phyloP scores from a whole-genome alignment of 2,113 vertebrate species.

The Petroica traversi region DNA sequence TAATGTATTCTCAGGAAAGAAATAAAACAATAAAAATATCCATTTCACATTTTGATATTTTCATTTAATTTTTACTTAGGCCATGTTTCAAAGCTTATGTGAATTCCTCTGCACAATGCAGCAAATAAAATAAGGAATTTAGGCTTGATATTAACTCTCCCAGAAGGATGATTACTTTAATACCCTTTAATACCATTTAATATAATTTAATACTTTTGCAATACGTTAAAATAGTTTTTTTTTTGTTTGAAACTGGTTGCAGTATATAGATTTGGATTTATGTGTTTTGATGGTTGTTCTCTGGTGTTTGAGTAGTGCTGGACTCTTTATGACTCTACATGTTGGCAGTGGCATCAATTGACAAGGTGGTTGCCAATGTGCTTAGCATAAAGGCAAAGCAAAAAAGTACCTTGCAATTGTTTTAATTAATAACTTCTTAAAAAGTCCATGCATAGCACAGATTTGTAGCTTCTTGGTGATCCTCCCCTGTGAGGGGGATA shows the following conservation, averaged over 20 bases:
- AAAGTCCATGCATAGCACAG: neutral
- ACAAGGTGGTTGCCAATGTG: neutral
- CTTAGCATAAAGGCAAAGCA: neutral
- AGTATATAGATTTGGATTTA: neutral
- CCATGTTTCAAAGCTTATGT: neutral
- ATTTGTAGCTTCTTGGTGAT: neutral
- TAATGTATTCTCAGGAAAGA: neutral
- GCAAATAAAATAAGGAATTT: neutral
- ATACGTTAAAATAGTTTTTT: neutral
- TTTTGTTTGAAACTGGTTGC: neutral
- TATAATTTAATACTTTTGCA: neutral
- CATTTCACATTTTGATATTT: neutral
- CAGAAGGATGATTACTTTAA: neutral
- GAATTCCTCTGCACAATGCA: neutral
- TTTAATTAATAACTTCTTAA: neutral
- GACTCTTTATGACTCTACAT: neutral
- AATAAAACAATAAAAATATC: neutral
- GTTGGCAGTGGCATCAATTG: neutral
- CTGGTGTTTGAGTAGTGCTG: neutral
- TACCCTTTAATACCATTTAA: neutral
- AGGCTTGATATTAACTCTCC: neutral
- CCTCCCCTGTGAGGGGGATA: rapidly evolving
- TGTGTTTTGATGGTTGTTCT: neutral
- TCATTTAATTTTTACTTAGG: neutral
- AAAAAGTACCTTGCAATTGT: neutral